Evolutionary conservation across 1,140 invertebrate species (phyloP), one percentile per base, ranked within the genome.

Genomic region (Campoletis sonorensis): DNA sequence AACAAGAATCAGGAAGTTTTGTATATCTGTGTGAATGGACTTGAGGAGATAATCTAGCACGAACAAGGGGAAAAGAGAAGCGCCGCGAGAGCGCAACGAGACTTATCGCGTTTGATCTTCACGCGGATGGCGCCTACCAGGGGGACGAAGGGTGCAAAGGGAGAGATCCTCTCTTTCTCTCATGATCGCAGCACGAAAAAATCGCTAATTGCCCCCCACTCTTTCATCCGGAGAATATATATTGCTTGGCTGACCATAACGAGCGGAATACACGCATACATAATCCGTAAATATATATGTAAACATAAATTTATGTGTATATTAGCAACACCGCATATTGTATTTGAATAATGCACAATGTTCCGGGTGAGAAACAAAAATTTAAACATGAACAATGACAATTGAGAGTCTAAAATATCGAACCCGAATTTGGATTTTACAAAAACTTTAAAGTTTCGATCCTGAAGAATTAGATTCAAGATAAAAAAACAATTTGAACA

Each of bases 101-200:
- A 71, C 68, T 79, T 79, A 45, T 83, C 80, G 80, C 79, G 78
- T 81, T 76, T 45, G 71, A 84, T 84, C 82, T 84, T 84, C 82
- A 84, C 82, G 82, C 82, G 80, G 80, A 84, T 84, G 82, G 82
- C 82, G 82, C 82, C 78, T 83, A 51, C 61, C 45, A 49, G 72
- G 49, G 72, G 72, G 18, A 10, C 27, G n/a, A 33, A 7, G 30
- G 30, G 7, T 2, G 30, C 30, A 33, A 33, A 45, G 40, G 11
- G 40, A 0, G 40, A 45, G 40, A 45, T 27, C 27, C 67, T 70
- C 64, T 67, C 30, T 70, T 27, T 70, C 67, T 70, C 61, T 79
- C 78, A 54, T 76, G 68, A 76, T 49, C 45, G 71, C 61, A 30
- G 64, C 54, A 33, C 76, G 67, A 84, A 81, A 81, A 84, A 84